Conservation (phyloP, 2,888 invertebrate genomes). For the Tetrapedia diversipes region DNA sequence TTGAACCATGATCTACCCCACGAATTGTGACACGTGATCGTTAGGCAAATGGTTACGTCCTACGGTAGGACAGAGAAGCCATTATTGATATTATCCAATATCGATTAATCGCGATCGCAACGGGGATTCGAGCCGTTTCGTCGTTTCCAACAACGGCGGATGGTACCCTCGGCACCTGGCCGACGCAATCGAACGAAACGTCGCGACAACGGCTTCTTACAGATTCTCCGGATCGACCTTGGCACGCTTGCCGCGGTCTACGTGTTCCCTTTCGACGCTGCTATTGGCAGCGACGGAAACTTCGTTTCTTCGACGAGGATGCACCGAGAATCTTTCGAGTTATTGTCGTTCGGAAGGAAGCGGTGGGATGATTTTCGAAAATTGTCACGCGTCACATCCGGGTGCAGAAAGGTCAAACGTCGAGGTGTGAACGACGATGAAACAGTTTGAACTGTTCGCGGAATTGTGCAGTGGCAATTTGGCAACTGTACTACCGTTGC, state of each 20-base stretch:
- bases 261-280: slow-evolving; percentile 21
- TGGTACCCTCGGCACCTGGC: slow-evolving; percentile 28
- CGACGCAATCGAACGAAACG: slow-evolving; percentile 17
- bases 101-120: slow-evolving; percentile 1
- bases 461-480: no score
- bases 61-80: no score
- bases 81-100: no score
- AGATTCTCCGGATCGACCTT: slow-evolving; percentile 50
- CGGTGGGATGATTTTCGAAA: no score
- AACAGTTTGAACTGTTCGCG: no score
- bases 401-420: no score
- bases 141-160: not conserved
- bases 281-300: slow-evolving; percentile 23
- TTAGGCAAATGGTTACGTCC: no score
- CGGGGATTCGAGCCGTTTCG: not conserved
- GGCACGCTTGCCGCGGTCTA: slow-evolving; percentile 56
- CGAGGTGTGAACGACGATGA: no score
- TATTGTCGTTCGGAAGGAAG: not conserved
- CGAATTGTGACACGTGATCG: no score
- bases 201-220: slow-evolving; percentile 24
- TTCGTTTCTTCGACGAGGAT: slow-evolving; percentile 10
- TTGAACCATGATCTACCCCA: no score
- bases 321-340: not conserved
- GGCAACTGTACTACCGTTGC: no score
- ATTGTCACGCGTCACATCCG: no score